phyloP scores from a whole-genome alignment of 2,888 invertebrate genomes.

The Drosophila ustulata region DNA sequence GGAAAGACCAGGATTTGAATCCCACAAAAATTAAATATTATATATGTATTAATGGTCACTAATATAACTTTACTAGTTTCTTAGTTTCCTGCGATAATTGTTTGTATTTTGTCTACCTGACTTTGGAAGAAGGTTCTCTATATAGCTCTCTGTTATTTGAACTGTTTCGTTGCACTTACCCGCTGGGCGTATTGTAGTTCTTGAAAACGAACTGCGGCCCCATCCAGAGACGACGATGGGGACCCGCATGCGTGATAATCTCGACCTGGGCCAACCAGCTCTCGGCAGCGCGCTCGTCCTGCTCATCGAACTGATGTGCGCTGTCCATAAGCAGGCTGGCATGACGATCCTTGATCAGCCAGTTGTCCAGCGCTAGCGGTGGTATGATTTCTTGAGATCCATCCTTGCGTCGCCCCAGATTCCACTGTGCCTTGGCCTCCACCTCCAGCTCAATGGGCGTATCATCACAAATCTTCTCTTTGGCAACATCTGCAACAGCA shows the following conservation, averaged over 20 bases:
- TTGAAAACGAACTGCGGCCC: constrained; percentile 99
- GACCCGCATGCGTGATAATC: constrained; percentile 98
- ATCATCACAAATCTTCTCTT: constrained; percentile 94
- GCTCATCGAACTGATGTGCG: constrained; percentile 81
- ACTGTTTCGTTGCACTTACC: constrained; percentile 85
- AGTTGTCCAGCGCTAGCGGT: constrained; percentile 90
- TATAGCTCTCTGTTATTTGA: no score
- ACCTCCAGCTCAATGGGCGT: constrained; percentile 94
- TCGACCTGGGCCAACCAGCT: constrained; percentile 98
- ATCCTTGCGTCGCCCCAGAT: constrained; percentile 88
- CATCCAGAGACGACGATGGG: constrained; percentile 98
- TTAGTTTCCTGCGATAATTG: no score
- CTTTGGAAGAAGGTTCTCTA: no score
- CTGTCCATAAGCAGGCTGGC: constrained; percentile 81
- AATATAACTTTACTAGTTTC: no score
- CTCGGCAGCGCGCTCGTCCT: constrained; percentile 89
- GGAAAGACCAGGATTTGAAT: no score
- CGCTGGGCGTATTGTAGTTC: constrained; percentile 92
- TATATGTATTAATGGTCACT: no score
- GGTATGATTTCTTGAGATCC: constrained; percentile 89
- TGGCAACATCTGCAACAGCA: constrained; percentile 87
- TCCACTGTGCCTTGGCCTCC: constrained; percentile 96
- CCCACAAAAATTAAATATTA: no score
- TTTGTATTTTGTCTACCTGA: no score
- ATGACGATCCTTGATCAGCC: constrained; percentile 86